A percentile compares a stretch with the other conserved stretches of the same genome.
Conservation (phyloP, 1,140 invertebrate species). For the Anadara kagoshimensis region DNA sequence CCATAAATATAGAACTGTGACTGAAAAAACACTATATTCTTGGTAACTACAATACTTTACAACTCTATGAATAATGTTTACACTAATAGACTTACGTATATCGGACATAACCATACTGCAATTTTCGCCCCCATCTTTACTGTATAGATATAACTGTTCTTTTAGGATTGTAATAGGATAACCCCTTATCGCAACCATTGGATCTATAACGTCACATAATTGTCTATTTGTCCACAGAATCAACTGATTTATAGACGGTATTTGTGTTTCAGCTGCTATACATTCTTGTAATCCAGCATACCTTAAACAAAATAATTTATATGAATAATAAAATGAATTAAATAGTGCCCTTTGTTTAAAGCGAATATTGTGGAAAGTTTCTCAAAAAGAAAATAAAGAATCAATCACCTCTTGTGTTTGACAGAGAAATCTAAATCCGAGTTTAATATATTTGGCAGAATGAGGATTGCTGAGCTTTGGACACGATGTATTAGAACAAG, state of each 20-base stretch:
- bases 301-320: slow-evolving; percentile 20
- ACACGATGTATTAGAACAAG: no score
- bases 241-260: slow-evolving; percentile 84
- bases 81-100: slow-evolving; percentile 42
- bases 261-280: slow-evolving; percentile 89
- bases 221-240: slow-evolving; percentile 44
- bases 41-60: no score
- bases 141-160: slow-evolving; percentile 39
- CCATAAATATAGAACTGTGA: no score
- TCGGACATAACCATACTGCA: slow-evolving; percentile 34
- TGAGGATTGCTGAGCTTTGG: no score
- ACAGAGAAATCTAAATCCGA: no score
- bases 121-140: slow-evolving; percentile 27
- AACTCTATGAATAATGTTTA: no score
- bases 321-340: no score
- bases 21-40: no score
- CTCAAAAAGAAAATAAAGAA: no score
- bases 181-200: slow-evolving; percentile 16
- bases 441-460: no score
- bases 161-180: slow-evolving; percentile 28
- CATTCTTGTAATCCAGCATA: slow-evolving; percentile 84
- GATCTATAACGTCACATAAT: slow-evolving; percentile 31
- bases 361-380: background rate
- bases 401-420: no score
- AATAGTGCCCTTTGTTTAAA: background rate